Evolutionary conservation across 2,113 vertebrate genomes (phyloP).

Genomic region (Regulus satrapa): DNA sequence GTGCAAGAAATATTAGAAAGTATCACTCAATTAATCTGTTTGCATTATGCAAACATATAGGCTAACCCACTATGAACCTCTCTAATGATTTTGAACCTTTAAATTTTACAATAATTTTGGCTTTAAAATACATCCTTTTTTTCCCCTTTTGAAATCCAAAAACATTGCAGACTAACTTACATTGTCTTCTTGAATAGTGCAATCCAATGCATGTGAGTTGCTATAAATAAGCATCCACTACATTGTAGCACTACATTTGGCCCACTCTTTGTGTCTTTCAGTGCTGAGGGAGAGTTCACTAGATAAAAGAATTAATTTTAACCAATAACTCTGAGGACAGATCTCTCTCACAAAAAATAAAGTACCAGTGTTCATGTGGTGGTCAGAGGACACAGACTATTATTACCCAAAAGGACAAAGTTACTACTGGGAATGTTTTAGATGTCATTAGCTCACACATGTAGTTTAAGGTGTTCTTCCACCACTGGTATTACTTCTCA

Average conservation of each 20-base stretch:
- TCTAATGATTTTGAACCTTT: neutral
- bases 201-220: neutral
- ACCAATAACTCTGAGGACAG: neutral
- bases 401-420: neutral
- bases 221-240: neutral
- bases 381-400: neutral
- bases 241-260: neutral
- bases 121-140: neutral
- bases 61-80: neutral
- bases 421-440: neutral
- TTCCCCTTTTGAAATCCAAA: neutral
- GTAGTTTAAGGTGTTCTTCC: neutral
- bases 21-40: neutral
- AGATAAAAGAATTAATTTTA: neutral
- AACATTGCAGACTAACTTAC: neutral
- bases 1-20: neutral
- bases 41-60: neutral
- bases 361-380: neutral
- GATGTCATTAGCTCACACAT: neutral
- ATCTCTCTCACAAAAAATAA: neutral
- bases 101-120: neutral
- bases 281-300: neutral
- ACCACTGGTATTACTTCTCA: neutral
- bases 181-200: neutral
- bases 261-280: neutral